Conservation (phyloP, 2,888 invertebrate genomes). For the Ferdinandea cuprea region DNA sequence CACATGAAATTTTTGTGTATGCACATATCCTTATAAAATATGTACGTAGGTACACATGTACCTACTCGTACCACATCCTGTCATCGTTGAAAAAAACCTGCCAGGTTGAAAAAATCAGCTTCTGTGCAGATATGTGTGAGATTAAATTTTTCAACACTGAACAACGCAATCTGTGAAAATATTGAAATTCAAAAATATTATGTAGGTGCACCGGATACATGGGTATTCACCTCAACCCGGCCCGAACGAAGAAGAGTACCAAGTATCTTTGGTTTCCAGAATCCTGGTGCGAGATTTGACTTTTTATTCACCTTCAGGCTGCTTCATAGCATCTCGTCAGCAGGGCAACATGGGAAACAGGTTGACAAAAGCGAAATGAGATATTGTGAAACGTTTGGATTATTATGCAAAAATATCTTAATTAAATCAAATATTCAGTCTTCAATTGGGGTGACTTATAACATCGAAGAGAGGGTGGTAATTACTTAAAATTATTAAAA, state of each 20-base stretch:
- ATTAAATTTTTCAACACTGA: constrained; percentile 44
- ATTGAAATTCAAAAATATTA: constrained; percentile 48
- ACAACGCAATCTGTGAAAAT: constrained; percentile 34
- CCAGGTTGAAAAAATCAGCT: constrained; percentile 35
- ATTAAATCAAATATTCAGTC: constrained; percentile 5
- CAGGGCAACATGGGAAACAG: constrained; percentile 35
- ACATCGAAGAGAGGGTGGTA: constrained; percentile 38
- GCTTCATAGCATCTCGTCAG: not conserved
- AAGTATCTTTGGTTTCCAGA: constrained; percentile 1
- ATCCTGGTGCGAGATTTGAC: constrained; percentile 20
- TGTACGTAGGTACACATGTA: not conserved
- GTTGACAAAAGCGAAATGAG: constrained; percentile 47
- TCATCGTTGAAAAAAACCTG: constrained; percentile 33
- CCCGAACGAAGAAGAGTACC: not conserved
- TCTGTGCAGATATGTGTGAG: constrained; percentile 55
- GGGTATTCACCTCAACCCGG: not conserved
- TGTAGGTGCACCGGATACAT: not conserved
- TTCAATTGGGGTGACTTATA: constrained; percentile 13
- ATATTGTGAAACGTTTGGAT: constrained; percentile 26
- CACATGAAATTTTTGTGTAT: constrained; percentile 36
- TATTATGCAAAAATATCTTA: constrained; percentile 17
- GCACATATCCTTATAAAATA: constrained; percentile 6
- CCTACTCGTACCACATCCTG: constrained; percentile 7
- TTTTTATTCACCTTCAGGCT: constrained; percentile 8
- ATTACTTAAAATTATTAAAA: constrained; percentile 57